phyloP scores from a whole-genome alignment of 2,888 invertebrate species.

The Leptinotarsa rubiginosa region DNA sequence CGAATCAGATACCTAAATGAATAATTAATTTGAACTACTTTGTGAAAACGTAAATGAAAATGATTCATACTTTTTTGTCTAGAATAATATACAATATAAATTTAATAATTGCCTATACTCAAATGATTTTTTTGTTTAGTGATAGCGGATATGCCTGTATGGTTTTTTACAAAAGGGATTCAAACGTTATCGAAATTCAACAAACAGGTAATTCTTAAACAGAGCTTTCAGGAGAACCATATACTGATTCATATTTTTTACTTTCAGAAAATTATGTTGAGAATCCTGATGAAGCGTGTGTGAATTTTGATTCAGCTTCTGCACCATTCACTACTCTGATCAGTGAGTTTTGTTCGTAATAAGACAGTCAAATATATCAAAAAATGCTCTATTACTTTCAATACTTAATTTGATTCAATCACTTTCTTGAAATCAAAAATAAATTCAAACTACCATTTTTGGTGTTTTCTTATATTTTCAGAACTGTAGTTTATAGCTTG shows the following conservation, averaged over 20 bases:
- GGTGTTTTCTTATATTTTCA: neutral
- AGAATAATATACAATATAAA: neutral
- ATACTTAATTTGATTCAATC: too few relatives aligned
- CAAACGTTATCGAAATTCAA: constrained; percentile 80
- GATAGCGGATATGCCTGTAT: constrained; percentile 85
- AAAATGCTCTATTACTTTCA: too few relatives aligned
- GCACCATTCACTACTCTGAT: constrained; percentile 75
- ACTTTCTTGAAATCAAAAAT: neutral
- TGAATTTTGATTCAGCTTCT: constrained; percentile 67
- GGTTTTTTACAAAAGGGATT: constrained; percentile 77
- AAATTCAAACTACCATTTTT: neutral
- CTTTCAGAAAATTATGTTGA: constrained; percentile 65
- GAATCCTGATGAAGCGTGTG: constrained; percentile 77
- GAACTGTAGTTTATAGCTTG: neutral
- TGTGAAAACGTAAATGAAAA: too few relatives aligned
- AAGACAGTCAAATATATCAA: constrained; percentile 1
- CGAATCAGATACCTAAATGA: too few relatives aligned
- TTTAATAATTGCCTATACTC: too few relatives aligned
- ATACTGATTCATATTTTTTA: neutral
- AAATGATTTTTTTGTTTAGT: constrained; percentile 67
- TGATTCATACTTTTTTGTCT: neutral
- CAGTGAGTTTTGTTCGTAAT: constrained; percentile 68
- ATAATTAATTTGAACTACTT: too few relatives aligned
- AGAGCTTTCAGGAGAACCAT: neutral
- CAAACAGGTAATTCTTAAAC: constrained; percentile 65